Evolutionary conservation across 2,797 vertebrate species (phyloP).

Genomic region (Buphagus erythrorhynchus): DNA sequence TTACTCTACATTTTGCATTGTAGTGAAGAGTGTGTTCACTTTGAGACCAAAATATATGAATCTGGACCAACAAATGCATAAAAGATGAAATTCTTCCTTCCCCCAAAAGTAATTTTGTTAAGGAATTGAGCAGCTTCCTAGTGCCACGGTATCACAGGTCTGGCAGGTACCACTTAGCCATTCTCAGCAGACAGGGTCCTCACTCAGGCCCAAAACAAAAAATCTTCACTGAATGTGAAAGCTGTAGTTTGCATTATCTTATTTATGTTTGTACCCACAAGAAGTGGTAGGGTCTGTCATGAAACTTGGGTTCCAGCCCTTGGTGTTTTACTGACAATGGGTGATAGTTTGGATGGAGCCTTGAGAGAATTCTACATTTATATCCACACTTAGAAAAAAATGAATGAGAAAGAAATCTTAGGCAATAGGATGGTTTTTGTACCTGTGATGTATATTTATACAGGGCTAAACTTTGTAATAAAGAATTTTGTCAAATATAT

Average conservation of each 20-base stretch:
- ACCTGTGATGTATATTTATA: neutral
- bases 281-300: neutral
- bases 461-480: too few species aligned
- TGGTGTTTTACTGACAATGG: neutral
- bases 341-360: neutral
- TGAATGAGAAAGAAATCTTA: neutral
- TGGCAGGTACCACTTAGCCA: neutral
- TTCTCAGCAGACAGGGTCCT: neutral
- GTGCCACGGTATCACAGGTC: neutral
- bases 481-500: neutral
- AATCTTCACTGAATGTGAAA: neutral
- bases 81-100: neutral
- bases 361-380: neutral
- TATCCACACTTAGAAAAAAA: neutral
- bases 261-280: neutral
- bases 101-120: neutral
- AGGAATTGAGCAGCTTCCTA: neutral
- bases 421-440: neutral
- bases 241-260: neutral
- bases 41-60: neutral
- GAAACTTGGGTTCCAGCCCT: neutral
- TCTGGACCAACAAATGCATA: neutral
- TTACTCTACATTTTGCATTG: neutral
- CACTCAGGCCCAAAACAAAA: neutral
- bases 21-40: neutral